Evolutionary conservation across 1,140 invertebrate genomes (phyloP), one percentile per base, ranked within the genome.

Genomic region (Listronotus bonariensis): DNA sequence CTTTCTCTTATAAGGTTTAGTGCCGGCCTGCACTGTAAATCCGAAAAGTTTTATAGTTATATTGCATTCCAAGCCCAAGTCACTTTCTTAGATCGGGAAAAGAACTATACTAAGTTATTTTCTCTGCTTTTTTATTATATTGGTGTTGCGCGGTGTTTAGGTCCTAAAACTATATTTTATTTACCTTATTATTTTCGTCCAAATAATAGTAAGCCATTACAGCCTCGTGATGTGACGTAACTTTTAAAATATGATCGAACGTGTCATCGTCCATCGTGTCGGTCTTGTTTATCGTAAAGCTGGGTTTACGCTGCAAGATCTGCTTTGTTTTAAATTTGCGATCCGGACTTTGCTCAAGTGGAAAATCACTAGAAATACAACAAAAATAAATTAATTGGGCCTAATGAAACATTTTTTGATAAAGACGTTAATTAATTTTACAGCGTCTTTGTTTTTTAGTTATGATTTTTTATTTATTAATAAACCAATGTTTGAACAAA

Each of bases 191-290:
- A 74, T 92, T 87, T 73, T 92, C 89, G 74, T 93, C 89, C 74
- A 92, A 87, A 74, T 95, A 96, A 80, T 96, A 94, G 79, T 92
- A 96, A 0, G 93, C 89, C 83, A 95, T 91, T 1, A 95, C 79
- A 6, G 92, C 88, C 69, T 96, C 93, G 76, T 94, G 90, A 67
- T 94, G 88, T 34, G 88, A 82, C 7, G 92, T 91, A 53, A 91
- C 88, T 79, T 90, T 87, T 15, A 96, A 81, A 69, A 95, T 91
- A 78, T 93, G 89, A 65, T 95, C 92, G 77, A 95, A 92, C 2
- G 91, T 90, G 74, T 95, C 91, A 52, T 89, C 83, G 49, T 86
- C 84, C 9, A 76, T 68, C 36, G 80, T 70, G 17, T 83, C 79
- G 6, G 76, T 73, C 71, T 81, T 78, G 56, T 82, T 78, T 64